Conservation (phyloP, 1,140 invertebrate genomes). For the Magallana ariakensis region DNA sequence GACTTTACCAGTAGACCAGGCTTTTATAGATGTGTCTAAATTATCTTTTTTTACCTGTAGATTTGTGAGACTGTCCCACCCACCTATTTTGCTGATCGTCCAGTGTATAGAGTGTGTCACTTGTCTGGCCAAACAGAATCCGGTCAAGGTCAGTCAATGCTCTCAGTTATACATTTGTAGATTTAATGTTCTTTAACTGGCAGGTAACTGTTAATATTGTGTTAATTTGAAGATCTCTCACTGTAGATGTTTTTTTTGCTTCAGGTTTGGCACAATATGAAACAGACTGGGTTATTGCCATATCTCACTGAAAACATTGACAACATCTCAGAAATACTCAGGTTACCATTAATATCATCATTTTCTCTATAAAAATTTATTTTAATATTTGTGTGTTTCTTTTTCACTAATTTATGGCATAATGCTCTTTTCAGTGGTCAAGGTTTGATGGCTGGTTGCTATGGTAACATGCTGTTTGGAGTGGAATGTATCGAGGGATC, state of each 20-base stretch:
- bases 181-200: no score
- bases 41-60: conserved; percentile 53
- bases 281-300: conserved; percentile 77
- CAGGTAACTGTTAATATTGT: no score
- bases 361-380: neutral
- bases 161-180: no score
- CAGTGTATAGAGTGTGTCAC: conserved; percentile 72
- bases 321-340: conserved; percentile 70
- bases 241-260: conserved; percentile 34
- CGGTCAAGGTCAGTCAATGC: conserved; percentile 60
- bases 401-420: neutral
- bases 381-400: neutral
- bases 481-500: conserved; percentile 77
- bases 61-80: conserved; percentile 68
- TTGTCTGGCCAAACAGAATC: conserved; percentile 63
- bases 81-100: conserved; percentile 70
- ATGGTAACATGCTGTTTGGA: conserved; percentile 78
- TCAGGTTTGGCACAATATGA: conserved; percentile 76
- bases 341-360: conserved; percentile 57
- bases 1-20: no score
- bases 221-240: neutral
- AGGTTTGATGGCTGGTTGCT: conserved; percentile 76
- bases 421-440: conserved; percentile 70
- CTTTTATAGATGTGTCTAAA: no score
- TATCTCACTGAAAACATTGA: conserved; percentile 76